Evolutionary conservation across 2,888 invertebrate species (phyloP).

Genomic region (Chrysina gloriosa): DNA sequence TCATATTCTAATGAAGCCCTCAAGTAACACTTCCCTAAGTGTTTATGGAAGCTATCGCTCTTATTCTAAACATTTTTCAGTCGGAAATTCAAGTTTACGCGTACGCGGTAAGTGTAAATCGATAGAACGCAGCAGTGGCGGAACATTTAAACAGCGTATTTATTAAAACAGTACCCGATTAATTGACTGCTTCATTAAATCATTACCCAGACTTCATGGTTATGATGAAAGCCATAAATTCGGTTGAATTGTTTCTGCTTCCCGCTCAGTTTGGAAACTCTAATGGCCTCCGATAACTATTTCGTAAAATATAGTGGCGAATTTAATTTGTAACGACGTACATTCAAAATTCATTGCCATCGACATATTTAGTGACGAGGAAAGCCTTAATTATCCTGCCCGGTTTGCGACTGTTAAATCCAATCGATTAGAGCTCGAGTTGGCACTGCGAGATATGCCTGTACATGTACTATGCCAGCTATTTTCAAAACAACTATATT

Average conservation of each 20-base stretch:
- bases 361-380: background rate
- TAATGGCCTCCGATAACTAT: constrained; percentile 17
- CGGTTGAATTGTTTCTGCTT: constrained; percentile 6
- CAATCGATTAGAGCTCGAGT: background rate
- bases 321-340: background rate
- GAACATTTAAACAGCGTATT: constrained; percentile 3
- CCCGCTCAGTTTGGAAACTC: background rate
- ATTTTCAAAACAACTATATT: too few relatives aligned
- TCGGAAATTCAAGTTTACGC: background rate
- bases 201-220: background rate
- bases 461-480: too few relatives aligned
- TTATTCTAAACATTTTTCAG: constrained; percentile 16
- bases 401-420: background rate
- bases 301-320: constrained; percentile 16
- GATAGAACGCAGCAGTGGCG: constrained; percentile 11
- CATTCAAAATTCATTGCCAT: constrained; percentile 14
- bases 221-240: constrained; percentile 1
- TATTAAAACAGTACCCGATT: constrained; percentile 16
- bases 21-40: background rate
- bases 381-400: background rate
- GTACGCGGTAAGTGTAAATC: constrained; percentile 20
- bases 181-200: constrained; percentile 18
- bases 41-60: background rate
- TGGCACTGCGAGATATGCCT: too few relatives aligned
- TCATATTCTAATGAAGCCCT: background rate